These are phyloP conservation scores for Oopsacas minuta DNA, from an alignment of 37 sponge, comb jelly and placozoan genomes.

Conservation along the genomic window DNA sequence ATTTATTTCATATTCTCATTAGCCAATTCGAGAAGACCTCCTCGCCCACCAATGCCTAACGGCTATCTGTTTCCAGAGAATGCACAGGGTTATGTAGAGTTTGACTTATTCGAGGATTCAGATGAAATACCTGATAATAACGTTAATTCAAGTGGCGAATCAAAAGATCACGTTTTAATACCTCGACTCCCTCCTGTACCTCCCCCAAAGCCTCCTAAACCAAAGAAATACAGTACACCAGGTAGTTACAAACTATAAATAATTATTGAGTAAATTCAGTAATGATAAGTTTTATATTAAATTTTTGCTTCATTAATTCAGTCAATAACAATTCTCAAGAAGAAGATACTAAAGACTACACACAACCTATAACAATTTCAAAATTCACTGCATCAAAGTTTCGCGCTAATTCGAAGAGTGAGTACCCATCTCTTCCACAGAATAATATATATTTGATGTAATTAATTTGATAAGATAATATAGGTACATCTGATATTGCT, in stretches of 20 bases:
- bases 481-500: constrained; percentile 2
- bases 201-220: background rate
- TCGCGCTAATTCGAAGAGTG: background rate
- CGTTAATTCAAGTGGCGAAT: background rate
- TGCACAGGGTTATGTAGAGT: background rate
- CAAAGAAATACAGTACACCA: background rate
- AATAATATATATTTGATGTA: too few relatives aligned
- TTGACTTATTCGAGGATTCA: background rate
- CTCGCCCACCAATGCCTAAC: background rate
- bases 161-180: background rate
- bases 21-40: background rate
- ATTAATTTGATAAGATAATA: too few relatives aligned
- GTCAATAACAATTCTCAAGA: background rate
- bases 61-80: background rate
- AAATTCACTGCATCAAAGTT: background rate
- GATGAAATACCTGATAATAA: background rate
- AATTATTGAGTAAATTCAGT: background rate
- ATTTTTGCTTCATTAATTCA: background rate
- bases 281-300: background rate
- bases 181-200: background rate
- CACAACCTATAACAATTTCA: background rate
- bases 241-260: background rate
- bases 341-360: too few relatives aligned
- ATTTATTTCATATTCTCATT: background rate
- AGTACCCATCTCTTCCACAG: too few relatives aligned